Evolutionary conservation across 2,888 invertebrate species (phyloP).

Genomic region (Aspidapion aeneum): DNA sequence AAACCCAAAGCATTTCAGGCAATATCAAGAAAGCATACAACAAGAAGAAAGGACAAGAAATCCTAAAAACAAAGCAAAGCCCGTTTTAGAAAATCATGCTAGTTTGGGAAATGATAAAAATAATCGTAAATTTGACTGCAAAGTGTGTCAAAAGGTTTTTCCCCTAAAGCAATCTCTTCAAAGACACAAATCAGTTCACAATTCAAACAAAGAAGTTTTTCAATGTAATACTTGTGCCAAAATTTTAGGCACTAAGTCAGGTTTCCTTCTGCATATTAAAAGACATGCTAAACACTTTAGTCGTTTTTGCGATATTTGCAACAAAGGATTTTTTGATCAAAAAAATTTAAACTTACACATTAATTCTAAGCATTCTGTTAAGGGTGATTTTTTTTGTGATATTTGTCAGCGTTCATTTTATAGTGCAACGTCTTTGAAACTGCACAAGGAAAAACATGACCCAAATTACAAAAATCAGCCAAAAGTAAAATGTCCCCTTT

Average conservation of each 20-base stretch:
- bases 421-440: slow-evolving; percentile 39
- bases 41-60: too few species aligned
- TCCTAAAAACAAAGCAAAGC: too few species aligned
- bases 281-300: slow-evolving; percentile 37
- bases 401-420: slow-evolving; percentile 33
- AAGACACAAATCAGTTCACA: slow-evolving; percentile 40
- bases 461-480: not conserved
- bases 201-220: slow-evolving; percentile 38
- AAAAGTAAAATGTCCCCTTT: slow-evolving; percentile 32
- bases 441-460: slow-evolving; percentile 30
- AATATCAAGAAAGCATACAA: too few species aligned
- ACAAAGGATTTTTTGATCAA: slow-evolving; percentile 28
- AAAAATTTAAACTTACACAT: not conserved
- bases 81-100: too few species aligned
- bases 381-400: slow-evolving; percentile 19
- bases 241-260: slow-evolving; percentile 24
- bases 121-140: too few species aligned
- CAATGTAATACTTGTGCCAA: slow-evolving; percentile 38
- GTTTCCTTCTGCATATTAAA: slow-evolving; percentile 34
- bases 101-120: too few species aligned
- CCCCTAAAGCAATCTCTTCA: slow-evolving; percentile 32
- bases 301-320: slow-evolving; percentile 35
- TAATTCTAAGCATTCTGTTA: not conserved
- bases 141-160: too few species aligned
- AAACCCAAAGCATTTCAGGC: too few species aligned